Percentiles rank a stretch among this genome's conserved stretches.
These are phyloP conservation scores for Sebastes itinus DNA, from an alignment of 2,797 vertebrate species.

Conservation along the genomic window DNA sequence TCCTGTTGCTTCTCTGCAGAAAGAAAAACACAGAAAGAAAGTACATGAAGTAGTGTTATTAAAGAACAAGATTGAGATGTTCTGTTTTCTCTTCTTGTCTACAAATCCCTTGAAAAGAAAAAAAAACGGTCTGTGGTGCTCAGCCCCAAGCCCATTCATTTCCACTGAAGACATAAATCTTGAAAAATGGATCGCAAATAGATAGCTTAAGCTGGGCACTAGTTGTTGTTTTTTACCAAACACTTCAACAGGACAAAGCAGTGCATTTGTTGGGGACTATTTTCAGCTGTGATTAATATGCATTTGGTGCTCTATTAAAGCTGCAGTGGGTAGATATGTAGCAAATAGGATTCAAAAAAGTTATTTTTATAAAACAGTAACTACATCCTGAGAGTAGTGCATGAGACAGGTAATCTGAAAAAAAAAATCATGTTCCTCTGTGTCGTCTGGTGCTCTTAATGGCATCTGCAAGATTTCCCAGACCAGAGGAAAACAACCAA, in stretches of 20 bases:
- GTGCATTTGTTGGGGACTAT: not conserved
- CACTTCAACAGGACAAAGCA: not conserved
- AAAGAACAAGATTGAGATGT: not conserved
- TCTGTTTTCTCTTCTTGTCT: not conserved
- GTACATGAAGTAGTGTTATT: not conserved
- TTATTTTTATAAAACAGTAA: no score
- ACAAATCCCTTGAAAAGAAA: not conserved
- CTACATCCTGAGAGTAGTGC: no score
- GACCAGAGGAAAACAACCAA: no score
- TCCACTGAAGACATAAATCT: not conserved
- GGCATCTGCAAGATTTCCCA: no score
- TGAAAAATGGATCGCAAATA: not conserved
- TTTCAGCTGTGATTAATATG: not conserved
- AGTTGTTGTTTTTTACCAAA: not conserved
- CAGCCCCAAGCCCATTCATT: not conserved
- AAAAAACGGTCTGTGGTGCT: not conserved
- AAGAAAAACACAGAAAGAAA: slow-evolving; percentile 10
- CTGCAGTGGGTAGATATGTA: no score
- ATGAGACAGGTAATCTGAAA: no score
- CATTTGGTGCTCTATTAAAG: not conserved
- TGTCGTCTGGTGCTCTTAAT: no score
- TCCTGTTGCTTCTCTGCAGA: slow-evolving; percentile 62
- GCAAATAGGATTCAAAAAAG: no score
- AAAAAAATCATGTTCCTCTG: no score
- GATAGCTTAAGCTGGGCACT: not conserved